Percentiles rank a stretch among this genome's conserved stretches.
Evolutionary conservation across 2,888 invertebrate species (phyloP).

Genomic region (Leuctra nigra): DNA sequence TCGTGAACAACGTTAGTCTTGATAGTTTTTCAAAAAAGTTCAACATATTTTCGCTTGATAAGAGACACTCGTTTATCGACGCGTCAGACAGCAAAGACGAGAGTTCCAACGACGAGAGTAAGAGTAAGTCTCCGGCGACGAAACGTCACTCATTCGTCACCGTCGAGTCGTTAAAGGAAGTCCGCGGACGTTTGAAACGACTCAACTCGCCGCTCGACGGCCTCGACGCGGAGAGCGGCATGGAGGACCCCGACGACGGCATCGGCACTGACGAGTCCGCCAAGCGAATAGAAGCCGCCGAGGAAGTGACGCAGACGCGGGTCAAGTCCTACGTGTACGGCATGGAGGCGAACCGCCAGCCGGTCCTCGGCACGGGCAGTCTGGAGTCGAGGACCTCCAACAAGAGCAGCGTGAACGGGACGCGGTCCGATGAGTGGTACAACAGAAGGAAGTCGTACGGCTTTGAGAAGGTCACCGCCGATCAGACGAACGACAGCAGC

Average conservation of each 20-base stretch:
- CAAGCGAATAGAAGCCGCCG: conserved; percentile 28
- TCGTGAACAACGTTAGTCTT: conserved; percentile 13
- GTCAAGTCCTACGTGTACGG: conserved; percentile 44
- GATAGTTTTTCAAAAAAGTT: conserved; percentile 18
- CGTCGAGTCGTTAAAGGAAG: conserved; percentile 53
- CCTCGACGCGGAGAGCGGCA: conserved; percentile 19
- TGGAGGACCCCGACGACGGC: conserved; percentile 41
- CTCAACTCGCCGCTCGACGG: conserved; percentile 36
- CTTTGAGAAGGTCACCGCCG: conserved; percentile 51
- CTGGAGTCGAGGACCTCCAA: conserved; percentile 43
- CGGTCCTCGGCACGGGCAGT: conserved; percentile 41
- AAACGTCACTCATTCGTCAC: conserved; percentile 48
- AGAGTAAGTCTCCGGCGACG: conserved; percentile 6
- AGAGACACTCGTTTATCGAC: conserved; percentile 20
- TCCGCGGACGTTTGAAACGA: conserved; percentile 49
- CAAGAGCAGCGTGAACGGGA: conserved; percentile 40
- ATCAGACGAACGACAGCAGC: conserved; percentile 22
- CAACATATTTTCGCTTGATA: not conserved
- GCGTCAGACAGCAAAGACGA: conserved; percentile 10
- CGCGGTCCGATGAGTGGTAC: conserved; percentile 60
- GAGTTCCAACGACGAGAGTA: conserved; percentile 3
- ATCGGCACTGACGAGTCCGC: conserved; percentile 41
- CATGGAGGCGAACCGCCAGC: conserved; percentile 39
- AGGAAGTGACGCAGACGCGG: conserved; percentile 34
- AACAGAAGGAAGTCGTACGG: conserved; percentile 70